Percentiles rank a stretch among this genome's conserved stretches.
Evolutionary conservation across 2,888 invertebrate species (phyloP).

Genomic region (Euspilapteryx auroguttella): DNA sequence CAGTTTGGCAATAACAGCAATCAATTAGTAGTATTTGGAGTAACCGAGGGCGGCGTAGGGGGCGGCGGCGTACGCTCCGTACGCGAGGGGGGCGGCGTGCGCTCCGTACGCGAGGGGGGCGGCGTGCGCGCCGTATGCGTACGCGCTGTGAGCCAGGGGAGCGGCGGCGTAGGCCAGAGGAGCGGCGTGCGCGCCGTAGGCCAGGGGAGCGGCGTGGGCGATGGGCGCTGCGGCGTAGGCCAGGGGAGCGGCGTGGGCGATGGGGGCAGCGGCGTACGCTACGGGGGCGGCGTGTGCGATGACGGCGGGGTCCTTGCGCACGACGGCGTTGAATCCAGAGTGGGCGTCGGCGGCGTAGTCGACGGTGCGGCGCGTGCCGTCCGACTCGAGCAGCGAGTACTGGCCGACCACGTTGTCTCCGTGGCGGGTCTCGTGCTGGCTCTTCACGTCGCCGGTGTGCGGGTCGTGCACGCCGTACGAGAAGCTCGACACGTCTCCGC

Average conservation of each 20-base stretch:
- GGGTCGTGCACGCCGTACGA: conserved; percentile 50
- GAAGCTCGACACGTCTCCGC: conserved; percentile 43
- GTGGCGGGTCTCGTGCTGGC: too few relatives aligned
- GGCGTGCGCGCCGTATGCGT: conserved; percentile 7
- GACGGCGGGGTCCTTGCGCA: conserved; percentile 21
- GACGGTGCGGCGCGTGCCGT: conserved; percentile 65
- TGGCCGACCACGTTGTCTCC: conserved; percentile 65
- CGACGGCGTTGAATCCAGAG: conserved; percentile 30
- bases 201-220: conserved; percentile 14
- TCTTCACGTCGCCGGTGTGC: conserved; percentile 51
- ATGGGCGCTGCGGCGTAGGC: conserved; percentile 1
- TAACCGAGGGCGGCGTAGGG: conserved; percentile 19
- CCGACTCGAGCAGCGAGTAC: conserved; percentile 57
- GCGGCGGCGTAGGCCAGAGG: conserved; percentile 2
- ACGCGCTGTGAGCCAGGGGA: conserved; percentile 2
- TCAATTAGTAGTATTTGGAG: too few relatives aligned
- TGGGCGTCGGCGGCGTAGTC: conserved; percentile 48
- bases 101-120: conserved; percentile 17
- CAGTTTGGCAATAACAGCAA: too few relatives aligned
- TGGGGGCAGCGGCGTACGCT: conserved; percentile 15
- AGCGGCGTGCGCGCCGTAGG: conserved; percentile 11
- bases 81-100: too few relatives aligned
- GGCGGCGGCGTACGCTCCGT: too few relatives aligned
- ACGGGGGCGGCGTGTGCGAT: conserved; percentile 15
- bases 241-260: conserved; percentile 4